Base-by-base conservation (phyloP, 2,113 vertebrate genomes). In the Maylandia zebra region DNA sequence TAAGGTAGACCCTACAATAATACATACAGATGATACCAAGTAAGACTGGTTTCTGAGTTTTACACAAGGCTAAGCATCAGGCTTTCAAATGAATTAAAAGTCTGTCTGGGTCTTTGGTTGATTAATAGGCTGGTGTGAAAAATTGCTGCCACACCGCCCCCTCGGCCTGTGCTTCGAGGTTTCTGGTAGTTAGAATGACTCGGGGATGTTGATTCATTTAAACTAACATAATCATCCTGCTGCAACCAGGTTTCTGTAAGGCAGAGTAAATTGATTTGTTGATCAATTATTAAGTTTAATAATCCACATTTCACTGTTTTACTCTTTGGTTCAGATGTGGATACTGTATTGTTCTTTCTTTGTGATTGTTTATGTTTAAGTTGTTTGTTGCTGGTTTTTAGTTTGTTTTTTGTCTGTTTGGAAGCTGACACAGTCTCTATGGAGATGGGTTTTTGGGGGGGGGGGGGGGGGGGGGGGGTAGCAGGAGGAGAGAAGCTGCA, bases 251-350 rank as follows among this genome's bases (percentile, higher is more conserved):
- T 53, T 53, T 53, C 52, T 53, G 52, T 6, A 53, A n/a, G 19
- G 5, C 50, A 53, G 2, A 53, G 50, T n/a, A 53, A 53, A n/a
- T n/a, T 0, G 0, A 52, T 52, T 52, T n/a, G 50, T 52, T 52
- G 8, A 52, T 52, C 17, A 52, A 5, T 10, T n/a, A 10, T 52
- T 52, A 52, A 52, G 50, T 52, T 50, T 48, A 16, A 16, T 48
- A 48, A 48, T 48, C 43, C 14, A 48, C 14, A 48, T 48, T 48
- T 48, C 13, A 48, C 14, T 48, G 45, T 48, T 48, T 48, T 17
- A 50, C 17, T 52, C 17, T 52, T 52, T 19, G 17, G 17, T 52
- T 52, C 8, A 52, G 48, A 50, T 50, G 17, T 50, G 48, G 17
- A 19, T 50, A 0, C 48, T 50, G 17, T 50, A 50, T 9, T 19